Base-by-base conservation (phyloP, 2,888 invertebrate genomes). In the Eudemis profundana region DNA sequence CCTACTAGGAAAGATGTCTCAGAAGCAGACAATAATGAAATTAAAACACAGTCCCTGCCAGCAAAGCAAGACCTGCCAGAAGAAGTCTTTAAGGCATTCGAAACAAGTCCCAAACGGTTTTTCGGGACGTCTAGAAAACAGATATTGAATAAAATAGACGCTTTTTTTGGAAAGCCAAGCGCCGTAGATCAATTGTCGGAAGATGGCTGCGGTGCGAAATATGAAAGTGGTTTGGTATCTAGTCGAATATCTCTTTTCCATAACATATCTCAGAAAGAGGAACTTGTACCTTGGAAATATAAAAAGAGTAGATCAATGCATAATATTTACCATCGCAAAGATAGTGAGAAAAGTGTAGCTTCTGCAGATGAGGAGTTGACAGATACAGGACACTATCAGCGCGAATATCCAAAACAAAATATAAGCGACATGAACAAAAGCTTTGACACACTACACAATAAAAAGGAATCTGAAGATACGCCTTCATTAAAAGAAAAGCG, bases 81-180 rank as follows among this genome's bases (percentile, higher is more conserved):
- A 78, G 91, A 91, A 79, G 84, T 92, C 7, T 91, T 88, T 56
- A 90, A 87, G 79, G 92, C 91, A 14, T 92, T 92, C 72, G 92
- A 92, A 82, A 92, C 90, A 14, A 92, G 91, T 70, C 92, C 92
- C 7, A 92, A 90, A 70, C 79, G 91, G 74, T 92, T 92, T 74
- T 92, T 92, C 63, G 92, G 91, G 1, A 91, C 91, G 29, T 92
- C 91, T 49, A 82, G 91, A 71, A 87, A 87, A 70, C 90, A 89
- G 66, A 92, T 92, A 72, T 75, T 91, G 68, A 89, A 83, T 73
- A 92, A 91, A 81, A 86, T 92, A 60, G 92, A 92, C 69, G 86
- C 84, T 69, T 92, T 89, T 77, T 82, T 85, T 74, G 87, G 84
- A 63, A 88, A 86, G 72, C 84, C 86, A 61, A 78, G 74, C 67